These are phyloP conservation scores for Hestina assimilis DNA, from an alignment of 1,140 invertebrate species.

Conservation along the genomic window DNA sequence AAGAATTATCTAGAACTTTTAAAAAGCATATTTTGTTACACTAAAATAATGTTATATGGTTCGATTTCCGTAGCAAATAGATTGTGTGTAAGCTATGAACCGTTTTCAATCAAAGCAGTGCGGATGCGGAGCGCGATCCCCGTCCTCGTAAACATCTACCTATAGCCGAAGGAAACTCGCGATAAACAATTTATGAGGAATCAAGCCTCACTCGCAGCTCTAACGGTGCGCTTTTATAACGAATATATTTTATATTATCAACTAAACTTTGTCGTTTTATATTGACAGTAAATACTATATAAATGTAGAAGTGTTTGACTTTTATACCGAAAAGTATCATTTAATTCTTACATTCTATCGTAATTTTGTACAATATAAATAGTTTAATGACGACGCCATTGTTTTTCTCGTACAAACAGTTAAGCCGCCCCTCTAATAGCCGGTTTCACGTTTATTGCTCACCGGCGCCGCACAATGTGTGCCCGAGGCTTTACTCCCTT, in stretches of 20 bases:
- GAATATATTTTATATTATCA: no score
- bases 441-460: conserved; percentile 19
- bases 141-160: background rate
- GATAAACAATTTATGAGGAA: conserved; percentile 16
- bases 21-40: no score
- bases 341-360: no score
- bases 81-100: conserved; percentile 15
- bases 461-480: conserved; percentile 10
- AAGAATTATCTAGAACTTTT: no score
- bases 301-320: no score
- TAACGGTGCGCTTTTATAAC: background rate
- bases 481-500: background rate
- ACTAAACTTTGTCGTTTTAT: no score
- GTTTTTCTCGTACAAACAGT: conserved; percentile 14
- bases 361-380: background rate
- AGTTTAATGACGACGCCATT: background rate
- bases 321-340: no score
- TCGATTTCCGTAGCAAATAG: background rate
- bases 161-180: background rate
- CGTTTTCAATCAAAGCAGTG: conserved; percentile 14
- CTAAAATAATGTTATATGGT: background rate
- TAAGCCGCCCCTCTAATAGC: conserved; percentile 3
- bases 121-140: background rate
- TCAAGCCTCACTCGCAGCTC: background rate
- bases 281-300: no score